These are phyloP conservation scores for Atrichornis clamosus DNA, from an alignment of 2,113 vertebrate genomes.

Conservation along the genomic window DNA sequence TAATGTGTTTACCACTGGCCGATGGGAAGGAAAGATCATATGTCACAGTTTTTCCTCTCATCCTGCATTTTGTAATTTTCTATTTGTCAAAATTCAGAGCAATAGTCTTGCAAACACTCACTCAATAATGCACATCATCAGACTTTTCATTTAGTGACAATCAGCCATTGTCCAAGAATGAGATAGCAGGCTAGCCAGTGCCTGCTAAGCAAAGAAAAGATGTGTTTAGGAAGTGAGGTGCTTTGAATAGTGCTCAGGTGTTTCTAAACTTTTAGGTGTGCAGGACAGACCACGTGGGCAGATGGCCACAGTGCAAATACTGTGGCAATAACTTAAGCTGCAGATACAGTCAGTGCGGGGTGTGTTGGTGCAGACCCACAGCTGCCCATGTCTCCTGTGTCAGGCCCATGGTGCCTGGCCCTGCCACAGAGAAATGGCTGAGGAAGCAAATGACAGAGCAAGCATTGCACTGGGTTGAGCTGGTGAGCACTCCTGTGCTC, in stretches of 20 bases:
- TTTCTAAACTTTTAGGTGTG: neutral
- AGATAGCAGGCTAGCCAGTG: neutral
- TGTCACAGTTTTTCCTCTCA: neutral
- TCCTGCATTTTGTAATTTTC: neutral
- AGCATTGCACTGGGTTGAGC: neutral
- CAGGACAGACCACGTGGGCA: neutral
- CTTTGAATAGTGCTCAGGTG: neutral
- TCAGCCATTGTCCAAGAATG: neutral
- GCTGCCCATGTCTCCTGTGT: neutral
- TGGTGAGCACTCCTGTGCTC: neutral
- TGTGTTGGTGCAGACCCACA: accelerated
- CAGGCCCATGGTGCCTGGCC: neutral
- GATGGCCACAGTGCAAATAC: neutral
- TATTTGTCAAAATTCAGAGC: neutral
- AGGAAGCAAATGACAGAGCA: neutral
- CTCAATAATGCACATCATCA: neutral
- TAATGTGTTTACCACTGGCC: neutral
- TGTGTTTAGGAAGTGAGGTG: neutral
- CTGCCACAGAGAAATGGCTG: neutral
- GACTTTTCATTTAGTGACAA: neutral
- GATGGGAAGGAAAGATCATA: neutral
- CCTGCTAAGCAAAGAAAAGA: neutral
- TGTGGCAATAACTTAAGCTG: accelerated
- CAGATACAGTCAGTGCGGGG: accelerated
- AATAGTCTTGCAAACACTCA: neutral